These are phyloP conservation scores for Tiliqua scincoides DNA, from an alignment of 2,113 vertebrate species.

Conservation along the genomic window DNA sequence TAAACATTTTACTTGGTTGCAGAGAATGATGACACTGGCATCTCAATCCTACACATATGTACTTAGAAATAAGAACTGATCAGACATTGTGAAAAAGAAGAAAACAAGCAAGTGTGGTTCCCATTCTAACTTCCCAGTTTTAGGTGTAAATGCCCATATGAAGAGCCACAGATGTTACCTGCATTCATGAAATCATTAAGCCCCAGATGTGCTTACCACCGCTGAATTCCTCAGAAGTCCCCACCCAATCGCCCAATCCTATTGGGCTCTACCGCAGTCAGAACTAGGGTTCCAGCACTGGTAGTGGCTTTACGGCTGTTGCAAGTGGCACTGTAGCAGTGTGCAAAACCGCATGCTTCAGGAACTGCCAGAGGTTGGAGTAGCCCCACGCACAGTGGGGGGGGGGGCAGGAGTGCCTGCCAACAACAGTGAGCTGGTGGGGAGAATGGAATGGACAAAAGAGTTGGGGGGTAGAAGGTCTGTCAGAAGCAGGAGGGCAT, in stretches of 20 bases:
- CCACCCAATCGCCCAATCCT: not conserved
- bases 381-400: too few species aligned
- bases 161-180: not conserved
- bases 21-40: not conserved
- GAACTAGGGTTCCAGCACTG: too few species aligned
- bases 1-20: conserved; percentile 21
- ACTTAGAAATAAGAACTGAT: not conserved
- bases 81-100: not conserved
- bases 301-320: too few species aligned
- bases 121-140: not conserved
- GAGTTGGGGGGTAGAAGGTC: too few species aligned
- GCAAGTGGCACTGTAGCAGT: too few species aligned
- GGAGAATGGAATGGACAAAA: too few species aligned
- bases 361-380: too few species aligned
- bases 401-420: too few species aligned
- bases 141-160: not conserved
- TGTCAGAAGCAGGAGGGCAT: too few species aligned
- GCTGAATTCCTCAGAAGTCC: not conserved
- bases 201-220: not conserved
- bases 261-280: too few species aligned
- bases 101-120: not conserved
- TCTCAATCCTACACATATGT: not conserved
- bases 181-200: not conserved
- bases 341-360: too few species aligned
- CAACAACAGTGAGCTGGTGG: too few species aligned